Evolutionary conservation across 2,797 vertebrate species (phyloP), one percentile per base, ranked within the genome.

Genomic region (Nannoperca australis): DNA sequence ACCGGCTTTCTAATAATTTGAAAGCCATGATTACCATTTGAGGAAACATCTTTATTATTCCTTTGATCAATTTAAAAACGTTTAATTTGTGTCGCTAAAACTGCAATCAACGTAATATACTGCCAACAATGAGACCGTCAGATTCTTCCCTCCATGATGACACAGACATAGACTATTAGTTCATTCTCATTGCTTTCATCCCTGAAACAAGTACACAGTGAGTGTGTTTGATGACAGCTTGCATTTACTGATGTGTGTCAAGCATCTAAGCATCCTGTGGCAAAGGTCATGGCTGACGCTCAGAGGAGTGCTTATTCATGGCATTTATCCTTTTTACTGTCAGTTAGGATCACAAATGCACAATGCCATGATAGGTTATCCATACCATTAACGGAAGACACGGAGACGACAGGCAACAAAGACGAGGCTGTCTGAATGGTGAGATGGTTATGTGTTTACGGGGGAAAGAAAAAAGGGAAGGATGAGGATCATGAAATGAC

Each of bases 291-390:
- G 54, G 53, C 73, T 82, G 82, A 55, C 12, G 30, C 53, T 79
- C 59, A 17, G 58, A 5, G 4, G 34, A 63, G 77, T 67, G 84
- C 81, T 87, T 76, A 89, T 88, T 91, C 80, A 73, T 50, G 55
- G 51, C 82, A 69, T 88, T 90, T 72, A 90, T 89, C 88, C 87
- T 85, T 91, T 92, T 92, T 90, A 91, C 88, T 86, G 91, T 92
- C 92, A 91, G 84, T 92, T 85, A 91, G 82, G 77, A 87, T 93
- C 88, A 78, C 64, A 36, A 53, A 17, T 2, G 11, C 83, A 85
- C 87, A 84, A 74, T 60, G 36, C 74, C 79, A 80, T 55, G 77
- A 91, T 77, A 80, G 86, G 81, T 90, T 90, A 85, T 86, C 82
- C 79, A 81, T 83, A 85, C 83, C 71, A 78, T 86, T 85, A 91